Evolutionary conservation across 2,888 invertebrate genomes (phyloP).

Genomic region (Caradrina kadenii): DNA sequence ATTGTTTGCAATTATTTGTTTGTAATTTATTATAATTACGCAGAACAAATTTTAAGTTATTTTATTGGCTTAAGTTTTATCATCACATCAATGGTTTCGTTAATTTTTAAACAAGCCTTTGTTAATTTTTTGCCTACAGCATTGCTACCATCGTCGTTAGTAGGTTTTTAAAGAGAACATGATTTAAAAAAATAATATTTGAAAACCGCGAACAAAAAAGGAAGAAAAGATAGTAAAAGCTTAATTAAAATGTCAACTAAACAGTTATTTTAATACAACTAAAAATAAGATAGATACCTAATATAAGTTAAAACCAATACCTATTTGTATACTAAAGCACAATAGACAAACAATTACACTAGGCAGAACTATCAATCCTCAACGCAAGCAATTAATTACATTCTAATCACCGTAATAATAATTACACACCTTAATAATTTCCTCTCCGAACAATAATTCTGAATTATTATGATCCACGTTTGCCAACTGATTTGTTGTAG

Average conservation of each 20-base stretch:
- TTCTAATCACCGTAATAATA: slow-evolving; percentile 55
- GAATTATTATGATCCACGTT: slow-evolving; percentile 64
- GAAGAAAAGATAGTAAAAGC: too few species aligned
- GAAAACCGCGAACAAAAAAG: too few species aligned
- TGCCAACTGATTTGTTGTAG: slow-evolving; percentile 68
- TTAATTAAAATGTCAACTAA: too few species aligned
- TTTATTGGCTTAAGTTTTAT: too few species aligned
- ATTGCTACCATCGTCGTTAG: too few species aligned
- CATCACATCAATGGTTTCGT: too few species aligned
- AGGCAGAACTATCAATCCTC: slow-evolving; percentile 54
- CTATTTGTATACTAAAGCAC: slow-evolving; percentile 21
- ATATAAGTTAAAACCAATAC: slow-evolving; percentile 1
- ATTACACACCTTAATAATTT: slow-evolving; percentile 62
- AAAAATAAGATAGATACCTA: not conserved
- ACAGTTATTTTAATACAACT: too few species aligned
- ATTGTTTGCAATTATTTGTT: not conserved
- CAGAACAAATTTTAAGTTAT: too few species aligned
- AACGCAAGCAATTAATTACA: slow-evolving; percentile 51
- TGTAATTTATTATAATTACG: not conserved
- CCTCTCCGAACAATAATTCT: slow-evolving; percentile 59
- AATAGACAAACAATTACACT: slow-evolving; percentile 42
- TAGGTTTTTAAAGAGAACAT: too few species aligned
- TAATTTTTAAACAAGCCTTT: too few species aligned
- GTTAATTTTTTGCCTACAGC: too few species aligned
- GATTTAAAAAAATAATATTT: too few species aligned